These are phyloP conservation scores for Furcifer pardalis DNA, from an alignment of 2,797 vertebrate genomes.

Conservation along the genomic window DNA sequence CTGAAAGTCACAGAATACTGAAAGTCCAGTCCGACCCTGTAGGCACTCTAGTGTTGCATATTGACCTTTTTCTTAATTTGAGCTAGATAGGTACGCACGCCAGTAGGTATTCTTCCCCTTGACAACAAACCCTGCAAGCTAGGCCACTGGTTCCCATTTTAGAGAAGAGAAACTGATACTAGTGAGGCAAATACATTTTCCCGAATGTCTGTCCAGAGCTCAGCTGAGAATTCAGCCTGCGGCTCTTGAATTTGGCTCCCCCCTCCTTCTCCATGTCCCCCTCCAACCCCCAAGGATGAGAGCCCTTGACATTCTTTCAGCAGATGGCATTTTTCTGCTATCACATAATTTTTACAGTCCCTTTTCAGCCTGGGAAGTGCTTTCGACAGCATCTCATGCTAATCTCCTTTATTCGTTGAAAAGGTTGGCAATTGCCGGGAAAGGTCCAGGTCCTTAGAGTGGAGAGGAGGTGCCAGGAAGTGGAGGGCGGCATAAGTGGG, in stretches of 20 bases:
- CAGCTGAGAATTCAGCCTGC: neutral
- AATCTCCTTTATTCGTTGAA: conserved; percentile 12
- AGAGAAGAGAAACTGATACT: neutral
- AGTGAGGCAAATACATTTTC: neutral
- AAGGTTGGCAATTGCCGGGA: neutral
- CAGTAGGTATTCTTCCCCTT: neutral
- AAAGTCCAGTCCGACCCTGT: no score
- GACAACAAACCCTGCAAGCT: neutral
- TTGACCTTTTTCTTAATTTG: no score
- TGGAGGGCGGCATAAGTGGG: neutral
- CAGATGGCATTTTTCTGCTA: neutral
- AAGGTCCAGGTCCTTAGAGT: neutral
- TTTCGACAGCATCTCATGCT: neutral
- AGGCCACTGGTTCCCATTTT: neutral
- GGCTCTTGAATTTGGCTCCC: neutral
- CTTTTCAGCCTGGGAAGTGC: neutral
- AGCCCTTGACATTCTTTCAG: conserved; percentile 14
- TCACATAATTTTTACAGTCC: conserved; percentile 8
- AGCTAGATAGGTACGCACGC: neutral
- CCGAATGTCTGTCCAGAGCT: no score
- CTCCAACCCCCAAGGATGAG: neutral
- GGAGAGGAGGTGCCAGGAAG: neutral
- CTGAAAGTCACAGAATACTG: no score
- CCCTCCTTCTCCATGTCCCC: neutral
- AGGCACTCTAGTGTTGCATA: no score